phyloP scores from a whole-genome alignment of 2,797 vertebrate species.

The Vultur gryphus region DNA sequence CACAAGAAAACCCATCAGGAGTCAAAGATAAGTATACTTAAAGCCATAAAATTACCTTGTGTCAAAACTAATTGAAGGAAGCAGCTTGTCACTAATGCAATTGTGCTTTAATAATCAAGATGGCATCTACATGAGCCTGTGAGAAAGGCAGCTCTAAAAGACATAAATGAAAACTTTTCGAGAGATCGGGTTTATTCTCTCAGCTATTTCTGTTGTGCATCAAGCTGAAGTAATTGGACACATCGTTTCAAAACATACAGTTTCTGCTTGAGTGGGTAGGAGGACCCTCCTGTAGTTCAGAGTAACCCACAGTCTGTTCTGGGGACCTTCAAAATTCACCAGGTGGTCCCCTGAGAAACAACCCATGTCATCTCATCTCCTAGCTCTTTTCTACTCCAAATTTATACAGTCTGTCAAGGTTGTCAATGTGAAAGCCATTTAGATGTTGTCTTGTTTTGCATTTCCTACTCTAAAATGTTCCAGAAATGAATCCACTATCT shows the following conservation, averaged over 20 bases:
- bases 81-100: slow-evolving; percentile 48
- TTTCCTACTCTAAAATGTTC: slow-evolving; percentile 31
- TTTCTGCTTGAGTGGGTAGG: slow-evolving; percentile 62
- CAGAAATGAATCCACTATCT: slow-evolving; percentile 27
- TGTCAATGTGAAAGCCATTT: slow-evolving; percentile 33
- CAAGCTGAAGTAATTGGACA: slow-evolving; percentile 61
- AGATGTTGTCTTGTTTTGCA: slow-evolving; percentile 52
- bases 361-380: neutral
- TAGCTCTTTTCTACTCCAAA: slow-evolving; percentile 17
- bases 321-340: slow-evolving; percentile 38
- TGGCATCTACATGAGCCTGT: slow-evolving; percentile 58
- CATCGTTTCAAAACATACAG: neutral
- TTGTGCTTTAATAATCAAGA: slow-evolving; percentile 68
- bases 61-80: slow-evolving; percentile 70
- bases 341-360: slow-evolving; percentile 29
- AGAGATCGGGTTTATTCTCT: slow-evolving; percentile 17
- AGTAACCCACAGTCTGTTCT: slow-evolving; percentile 33
- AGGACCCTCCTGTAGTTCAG: slow-evolving; percentile 40
- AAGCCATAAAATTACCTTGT: slow-evolving; percentile 63
- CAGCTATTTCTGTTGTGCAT: slow-evolving; percentile 61
- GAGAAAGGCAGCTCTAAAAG: slow-evolving; percentile 44
- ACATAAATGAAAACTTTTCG: slow-evolving; percentile 57
- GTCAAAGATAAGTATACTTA: slow-evolving; percentile 66
- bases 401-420: neutral
- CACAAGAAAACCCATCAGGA: slow-evolving; percentile 53